Evolutionary conservation across 2,113 vertebrate species (phyloP).

Genomic region (Castor canadensis): DNA sequence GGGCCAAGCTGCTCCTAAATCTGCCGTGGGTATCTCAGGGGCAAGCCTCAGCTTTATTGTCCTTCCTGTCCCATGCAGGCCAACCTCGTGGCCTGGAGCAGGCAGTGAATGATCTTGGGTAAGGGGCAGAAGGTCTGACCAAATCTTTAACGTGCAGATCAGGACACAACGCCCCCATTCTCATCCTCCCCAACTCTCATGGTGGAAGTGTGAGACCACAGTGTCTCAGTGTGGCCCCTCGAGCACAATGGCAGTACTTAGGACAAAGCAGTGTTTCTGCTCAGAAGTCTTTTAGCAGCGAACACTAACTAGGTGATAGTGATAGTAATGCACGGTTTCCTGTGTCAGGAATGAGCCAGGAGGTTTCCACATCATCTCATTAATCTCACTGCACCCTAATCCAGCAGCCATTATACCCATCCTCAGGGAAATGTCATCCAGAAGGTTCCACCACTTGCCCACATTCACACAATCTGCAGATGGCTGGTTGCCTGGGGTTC

Average conservation of each 20-base stretch:
- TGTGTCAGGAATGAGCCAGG: fast-evolving
- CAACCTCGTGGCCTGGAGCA: not conserved
- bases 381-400: fast-evolving
- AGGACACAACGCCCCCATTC: no score
- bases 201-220: no score
- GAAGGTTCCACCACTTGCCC: not conserved
- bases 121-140: fast-evolving
- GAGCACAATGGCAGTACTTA: fast-evolving
- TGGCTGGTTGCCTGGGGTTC: not conserved
- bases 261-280: no score
- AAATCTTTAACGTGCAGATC: fast-evolving
- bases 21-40: not conserved
- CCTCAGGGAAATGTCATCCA: not conserved
- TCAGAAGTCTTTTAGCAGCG: no score
- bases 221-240: no score
- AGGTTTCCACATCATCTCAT: fast-evolving
- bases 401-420: fast-evolving
- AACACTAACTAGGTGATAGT: not conserved
- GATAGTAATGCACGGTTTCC: fast-evolving
- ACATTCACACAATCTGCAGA: not conserved
- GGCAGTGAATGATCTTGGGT: not conserved
- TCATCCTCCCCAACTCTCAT: not conserved
- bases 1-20: fast-evolving
- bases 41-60: not conserved
- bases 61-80: no score